phyloP scores from a whole-genome alignment of 2,797 vertebrate species.

The Gymnothorax reevesii region DNA sequence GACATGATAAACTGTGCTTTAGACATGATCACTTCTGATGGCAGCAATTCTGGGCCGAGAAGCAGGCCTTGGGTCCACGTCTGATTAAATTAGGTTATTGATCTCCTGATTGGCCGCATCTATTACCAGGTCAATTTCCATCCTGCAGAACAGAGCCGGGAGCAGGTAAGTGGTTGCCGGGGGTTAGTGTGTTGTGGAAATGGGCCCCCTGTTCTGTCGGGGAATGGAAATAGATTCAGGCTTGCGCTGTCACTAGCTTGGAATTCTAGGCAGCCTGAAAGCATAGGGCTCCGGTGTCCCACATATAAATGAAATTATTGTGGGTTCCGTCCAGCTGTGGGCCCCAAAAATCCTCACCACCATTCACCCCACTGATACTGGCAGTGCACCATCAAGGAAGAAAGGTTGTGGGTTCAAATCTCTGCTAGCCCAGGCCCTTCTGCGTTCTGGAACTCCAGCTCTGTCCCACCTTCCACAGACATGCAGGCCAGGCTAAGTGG shows the following conservation, averaged over 20 bases:
- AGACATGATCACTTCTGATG: slow-evolving; percentile 3
- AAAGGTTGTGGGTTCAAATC: too few species aligned
- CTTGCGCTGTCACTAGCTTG: background rate
- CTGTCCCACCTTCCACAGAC: too few species aligned
- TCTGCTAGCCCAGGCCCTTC: background rate
- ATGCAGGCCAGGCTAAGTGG: too few species aligned
- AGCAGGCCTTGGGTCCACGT: slow-evolving; percentile 25
- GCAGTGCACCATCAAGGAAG: too few species aligned
- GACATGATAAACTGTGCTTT: background rate
- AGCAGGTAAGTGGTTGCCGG: slow-evolving; percentile 55
- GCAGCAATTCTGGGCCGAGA: background rate
- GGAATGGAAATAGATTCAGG: slow-evolving; percentile 7
- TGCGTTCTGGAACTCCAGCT: too few species aligned
- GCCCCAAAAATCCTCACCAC: too few species aligned
- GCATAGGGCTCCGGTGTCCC: too few species aligned
- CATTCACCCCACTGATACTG: too few species aligned
- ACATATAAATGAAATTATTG: too few species aligned
- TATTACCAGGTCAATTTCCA: slow-evolving; percentile 56
- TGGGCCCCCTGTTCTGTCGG: slow-evolving; percentile 29
- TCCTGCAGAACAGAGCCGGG: slow-evolving; percentile 47
- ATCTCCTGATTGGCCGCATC: slow-evolving; percentile 66
- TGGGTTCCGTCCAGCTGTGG: too few species aligned
- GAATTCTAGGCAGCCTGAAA: too few species aligned
- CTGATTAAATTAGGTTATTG: slow-evolving; percentile 67
- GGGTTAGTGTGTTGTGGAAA: slow-evolving; percentile 55